Base-by-base conservation (phyloP, 2,797 vertebrate genomes). In the Decapterus maruadsi region DNA sequence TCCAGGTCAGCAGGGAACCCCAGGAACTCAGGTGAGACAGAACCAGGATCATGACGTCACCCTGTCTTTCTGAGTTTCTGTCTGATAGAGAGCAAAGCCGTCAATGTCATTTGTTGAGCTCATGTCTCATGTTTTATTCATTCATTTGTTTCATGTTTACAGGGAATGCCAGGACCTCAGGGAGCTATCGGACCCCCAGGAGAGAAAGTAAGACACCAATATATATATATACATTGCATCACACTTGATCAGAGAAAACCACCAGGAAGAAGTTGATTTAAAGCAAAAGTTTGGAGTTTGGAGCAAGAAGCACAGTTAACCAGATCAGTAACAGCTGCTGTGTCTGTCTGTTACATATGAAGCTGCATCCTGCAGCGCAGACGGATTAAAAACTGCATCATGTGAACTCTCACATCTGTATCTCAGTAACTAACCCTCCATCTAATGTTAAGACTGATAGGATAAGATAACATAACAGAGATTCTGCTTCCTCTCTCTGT, bases 141-240 rank as follows among this genome's bases (percentile, higher is more conserved):
- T 19, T 55, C 46, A 74, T 65, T 64, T 34, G 70, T 20, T n/a
- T 26, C 40, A 50, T 10, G 77, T 12, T 62, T 75, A 56, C 82
- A 97, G 96, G 97, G 97, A 73, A 95, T 95, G 79, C 80, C 97
- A 0, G 97, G 97, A 64, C 97, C 97, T 56, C 97, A 98, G 75
- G 97, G 97, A 50, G 80, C 96, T 16, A 70, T 88, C 0, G 97
- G 97, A 59, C 96, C 97, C 13, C 94, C 95, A 38, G 97, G 97
- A 90, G 96, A 97, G 87, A 97, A 97, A 94, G 97, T 98, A 88
- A 93, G 92, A 54, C 6, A 48, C 12, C 2, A 40, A 43, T 59
- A 17, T 26, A 61, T 19, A 29, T 29, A 8, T 26, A 12, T 26
- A 26, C 26, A 9, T 7, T 7, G 36, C 6, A 38, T 9, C 36